phyloP scores from a whole-genome alignment of 2,888 invertebrate species.

The Andrena marginata region DNA sequence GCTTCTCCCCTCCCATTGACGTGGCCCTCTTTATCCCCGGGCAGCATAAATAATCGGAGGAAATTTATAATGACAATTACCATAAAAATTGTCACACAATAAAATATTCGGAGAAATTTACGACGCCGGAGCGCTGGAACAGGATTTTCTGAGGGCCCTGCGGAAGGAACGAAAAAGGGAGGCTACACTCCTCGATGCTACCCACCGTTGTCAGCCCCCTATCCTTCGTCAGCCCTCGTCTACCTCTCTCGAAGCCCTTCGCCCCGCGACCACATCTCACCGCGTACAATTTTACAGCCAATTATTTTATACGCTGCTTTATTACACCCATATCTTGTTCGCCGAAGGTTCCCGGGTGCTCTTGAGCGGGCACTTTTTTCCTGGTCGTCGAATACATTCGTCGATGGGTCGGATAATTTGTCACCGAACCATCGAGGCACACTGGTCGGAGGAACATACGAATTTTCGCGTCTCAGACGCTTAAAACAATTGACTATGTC shows the following conservation, averaged over 20 bases:
- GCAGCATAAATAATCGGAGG: conserved; percentile 80
- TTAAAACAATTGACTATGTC: background rate
- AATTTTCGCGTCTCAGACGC: background rate
- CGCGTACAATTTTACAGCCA: conserved; percentile 82
- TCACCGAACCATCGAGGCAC: background rate
- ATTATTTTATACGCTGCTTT: conserved; percentile 83
- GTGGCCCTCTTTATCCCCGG: conserved; percentile 54
- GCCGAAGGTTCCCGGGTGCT: conserved; percentile 26
- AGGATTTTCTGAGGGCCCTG: conserved; percentile 47
- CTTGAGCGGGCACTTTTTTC: conserved; percentile 14
- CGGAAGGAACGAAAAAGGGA: conserved; percentile 42
- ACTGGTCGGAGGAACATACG: background rate
- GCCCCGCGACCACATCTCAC: conserved; percentile 61
- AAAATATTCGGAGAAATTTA: conserved; percentile 84
- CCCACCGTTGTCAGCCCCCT: conserved; percentile 15
- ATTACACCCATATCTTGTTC: conserved; percentile 70
- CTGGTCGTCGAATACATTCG: conserved; percentile 9
- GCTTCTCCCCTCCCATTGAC: conserved; percentile 15
- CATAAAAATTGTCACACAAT: conserved; percentile 85
- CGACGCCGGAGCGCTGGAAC: conserved; percentile 64
- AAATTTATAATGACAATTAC: conserved; percentile 85
- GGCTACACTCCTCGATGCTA: conserved; percentile 27
- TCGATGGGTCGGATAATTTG: background rate
- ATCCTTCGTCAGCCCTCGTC: conserved; percentile 34
- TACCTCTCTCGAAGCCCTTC: conserved; percentile 29